Evolutionary conservation across 2,113 vertebrate species (phyloP).

Genomic region (Podarcis muralis): DNA sequence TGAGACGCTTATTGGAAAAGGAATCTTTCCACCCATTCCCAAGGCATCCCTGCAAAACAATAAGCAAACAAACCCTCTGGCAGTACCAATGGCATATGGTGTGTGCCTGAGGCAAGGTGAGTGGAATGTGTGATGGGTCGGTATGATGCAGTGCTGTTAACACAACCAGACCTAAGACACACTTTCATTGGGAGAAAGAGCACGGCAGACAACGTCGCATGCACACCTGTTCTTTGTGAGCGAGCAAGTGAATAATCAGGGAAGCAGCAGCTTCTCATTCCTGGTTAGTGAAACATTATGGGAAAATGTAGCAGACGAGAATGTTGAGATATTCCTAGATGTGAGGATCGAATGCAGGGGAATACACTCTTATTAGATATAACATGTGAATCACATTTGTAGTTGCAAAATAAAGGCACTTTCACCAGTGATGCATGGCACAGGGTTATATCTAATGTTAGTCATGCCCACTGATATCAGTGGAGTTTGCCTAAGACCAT

Average conservation of each 20-base stretch:
- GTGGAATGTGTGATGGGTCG: background rate
- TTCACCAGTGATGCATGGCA: background rate
- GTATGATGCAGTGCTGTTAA: background rate
- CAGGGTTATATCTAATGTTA: background rate
- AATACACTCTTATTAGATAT: background rate
- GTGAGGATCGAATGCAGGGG: too few species aligned
- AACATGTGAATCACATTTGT: background rate
- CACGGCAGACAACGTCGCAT: background rate
- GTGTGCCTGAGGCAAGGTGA: background rate
- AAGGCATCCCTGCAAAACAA: background rate
- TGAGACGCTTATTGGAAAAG: background rate
- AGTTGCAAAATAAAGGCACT: background rate
- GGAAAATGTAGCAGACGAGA: background rate
- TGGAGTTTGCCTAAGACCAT: too few species aligned
- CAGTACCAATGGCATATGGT: background rate
- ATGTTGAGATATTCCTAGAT: background rate
- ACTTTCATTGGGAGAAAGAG: background rate
- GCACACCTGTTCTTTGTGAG: background rate
- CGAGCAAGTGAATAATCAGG: background rate
- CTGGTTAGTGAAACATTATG: background rate
- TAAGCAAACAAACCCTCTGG: background rate
- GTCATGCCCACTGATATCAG: too few species aligned
- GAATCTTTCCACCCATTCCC: background rate
- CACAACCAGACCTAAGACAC: background rate
- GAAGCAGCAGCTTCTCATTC: background rate